These are phyloP conservation scores for Pseudorasbora parva DNA, from an alignment of 2,113 vertebrate genomes.

Conservation along the genomic window DNA sequence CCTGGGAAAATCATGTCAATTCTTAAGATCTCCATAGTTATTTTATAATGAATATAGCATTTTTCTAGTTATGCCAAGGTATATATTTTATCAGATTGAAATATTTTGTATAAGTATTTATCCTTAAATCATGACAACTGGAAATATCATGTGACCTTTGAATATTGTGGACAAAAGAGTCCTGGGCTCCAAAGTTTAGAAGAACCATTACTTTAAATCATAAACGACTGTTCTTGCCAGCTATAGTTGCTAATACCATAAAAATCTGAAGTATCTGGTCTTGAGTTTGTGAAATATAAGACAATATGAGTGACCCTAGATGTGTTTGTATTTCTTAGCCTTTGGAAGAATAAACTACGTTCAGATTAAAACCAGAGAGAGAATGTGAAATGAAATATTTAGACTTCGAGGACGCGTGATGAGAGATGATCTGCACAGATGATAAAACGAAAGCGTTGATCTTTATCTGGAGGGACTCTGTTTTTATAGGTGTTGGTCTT, in stretches of 20 bases:
- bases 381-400: conserved; percentile 24
- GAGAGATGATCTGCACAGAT: conserved; percentile 4
- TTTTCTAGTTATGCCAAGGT: too few relatives aligned
- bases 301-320: not conserved
- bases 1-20: too few relatives aligned
- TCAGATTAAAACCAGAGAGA: not conserved
- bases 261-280: not conserved
- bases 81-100: not conserved
- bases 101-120: not conserved
- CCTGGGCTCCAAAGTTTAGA: not conserved
- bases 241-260: not conserved
- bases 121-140: not conserved
- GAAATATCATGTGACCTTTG: too few relatives aligned
- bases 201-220: not conserved
- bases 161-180: too few relatives aligned
- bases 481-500: conserved; percentile 11
- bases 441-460: not conserved
- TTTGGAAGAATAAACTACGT: not conserved
- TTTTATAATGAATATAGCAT: too few relatives aligned
- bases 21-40: too few relatives aligned
- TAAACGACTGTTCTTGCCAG: not conserved
- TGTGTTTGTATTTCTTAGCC: not conserved
- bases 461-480: conserved; percentile 20
- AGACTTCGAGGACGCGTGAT: not conserved
- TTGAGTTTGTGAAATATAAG: not conserved